Base-by-base conservation (phyloP, 2,888 invertebrate genomes). In the Laspeyria flexula region DNA sequence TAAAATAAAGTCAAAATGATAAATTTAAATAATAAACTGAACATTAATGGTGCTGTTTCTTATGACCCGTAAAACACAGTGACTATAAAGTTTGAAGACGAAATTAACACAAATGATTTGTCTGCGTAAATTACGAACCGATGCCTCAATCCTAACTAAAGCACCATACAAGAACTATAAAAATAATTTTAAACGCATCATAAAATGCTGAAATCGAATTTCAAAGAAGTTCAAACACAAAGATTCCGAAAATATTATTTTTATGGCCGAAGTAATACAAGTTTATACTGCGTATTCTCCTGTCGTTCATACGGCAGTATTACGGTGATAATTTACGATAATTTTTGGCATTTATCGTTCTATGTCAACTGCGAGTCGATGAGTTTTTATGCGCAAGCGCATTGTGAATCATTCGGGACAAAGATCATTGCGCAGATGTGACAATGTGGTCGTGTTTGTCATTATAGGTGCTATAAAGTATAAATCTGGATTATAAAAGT, bases 321-420 rank as follows among this genome's bases (percentile, higher is more conserved):
- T 86, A 83, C 74, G 63, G 50, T 38, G 68, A 71, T 83, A 84
- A 87, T 88, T 88, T 87, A 88, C 79, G 81, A 71, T 78, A 69
- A 69, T 79, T 78, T 79, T 82, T 83, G 87, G 79, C 88, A 67
- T 88, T 88, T 87, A 88, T 85, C 73, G 85, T 67, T 79, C 76
- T 79, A 80, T 88, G 87, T 86, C 87, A 86, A 86, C 85, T 77
- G 61, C 59, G 73, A 74, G 81, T 79, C 82, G 82, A 83, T 83
- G 75, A 77, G 75, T 73, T 77, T 83, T 83, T 82, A 83, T 72
- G 77, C 77, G 81, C 72, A 42, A 33, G 65, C 69, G 77, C 73
- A 71, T 60, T 73, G 76, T 83, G 83, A 83, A 73, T 83, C 81
- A 83, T 77, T 66, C 49, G 43, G 38, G 45, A 21, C 77, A 78